These are phyloP conservation scores for Mionectes macconnelli DNA, from an alignment of 2,113 vertebrate species.

Conservation along the genomic window DNA sequence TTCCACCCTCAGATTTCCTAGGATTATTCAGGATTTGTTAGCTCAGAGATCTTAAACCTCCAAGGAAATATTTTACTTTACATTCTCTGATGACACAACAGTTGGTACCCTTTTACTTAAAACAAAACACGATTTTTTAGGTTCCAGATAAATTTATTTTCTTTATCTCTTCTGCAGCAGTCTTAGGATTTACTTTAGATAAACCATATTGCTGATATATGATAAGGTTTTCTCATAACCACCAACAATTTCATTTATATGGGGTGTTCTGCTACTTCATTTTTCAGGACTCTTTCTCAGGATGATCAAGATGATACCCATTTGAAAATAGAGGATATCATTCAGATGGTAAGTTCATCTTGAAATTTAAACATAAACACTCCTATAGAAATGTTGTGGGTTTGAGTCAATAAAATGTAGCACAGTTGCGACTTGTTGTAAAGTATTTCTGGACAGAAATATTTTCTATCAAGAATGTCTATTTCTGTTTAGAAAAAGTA, in stretches of 20 bases:
- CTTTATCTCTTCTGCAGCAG: background rate
- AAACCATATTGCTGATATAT: background rate
- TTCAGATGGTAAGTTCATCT: conserved; percentile 86
- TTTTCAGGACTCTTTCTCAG: conserved; percentile 89
- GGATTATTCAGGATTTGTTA: background rate
- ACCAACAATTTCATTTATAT: background rate
- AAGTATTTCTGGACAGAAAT: background rate
- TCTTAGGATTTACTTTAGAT: background rate
- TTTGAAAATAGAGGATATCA: conserved; percentile 91
- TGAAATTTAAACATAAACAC: background rate
- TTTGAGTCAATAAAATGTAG: background rate
- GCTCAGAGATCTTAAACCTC: background rate
- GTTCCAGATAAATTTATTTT: background rate
- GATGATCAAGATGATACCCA: conserved; percentile 94
- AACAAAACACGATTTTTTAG: background rate
- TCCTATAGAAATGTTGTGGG: background rate
- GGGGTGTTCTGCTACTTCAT: background rate
- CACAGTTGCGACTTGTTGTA: background rate
- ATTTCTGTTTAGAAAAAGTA: background rate
- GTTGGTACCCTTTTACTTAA: background rate
- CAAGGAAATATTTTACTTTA: background rate
- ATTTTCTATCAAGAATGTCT: background rate
- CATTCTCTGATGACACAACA: accelerated
- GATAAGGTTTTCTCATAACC: background rate
- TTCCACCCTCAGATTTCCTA: background rate